Percentiles rank a stretch among this genome's conserved stretches.
Evolutionary conservation across 1,140 invertebrate species (phyloP).

Genomic region (Cataglyphis hispanica): DNA sequence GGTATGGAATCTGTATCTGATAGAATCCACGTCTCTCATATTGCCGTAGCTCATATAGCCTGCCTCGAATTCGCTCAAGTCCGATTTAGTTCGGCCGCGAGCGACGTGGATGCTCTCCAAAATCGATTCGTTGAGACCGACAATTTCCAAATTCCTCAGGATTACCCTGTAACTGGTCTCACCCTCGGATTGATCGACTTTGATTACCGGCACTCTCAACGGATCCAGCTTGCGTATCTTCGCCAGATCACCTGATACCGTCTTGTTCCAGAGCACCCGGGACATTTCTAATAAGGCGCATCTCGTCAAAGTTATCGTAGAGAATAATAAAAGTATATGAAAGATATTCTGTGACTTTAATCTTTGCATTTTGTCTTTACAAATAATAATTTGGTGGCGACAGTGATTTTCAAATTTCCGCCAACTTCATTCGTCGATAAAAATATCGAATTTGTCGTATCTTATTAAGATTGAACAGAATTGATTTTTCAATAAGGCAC

Average conservation of each 20-base stretch:
- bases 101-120: constrained; percentile 82
- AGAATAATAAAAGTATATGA: constrained; percentile 23
- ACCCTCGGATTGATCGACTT: constrained; percentile 84
- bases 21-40: constrained; percentile 79
- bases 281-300: constrained; percentile 81
- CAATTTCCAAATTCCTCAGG: constrained; percentile 80
- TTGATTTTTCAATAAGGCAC: not conserved
- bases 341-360: not conserved
- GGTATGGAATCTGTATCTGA: constrained; percentile 84
- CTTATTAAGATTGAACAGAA: not conserved
- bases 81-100: constrained; percentile 79
- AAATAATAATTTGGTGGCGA: not conserved
- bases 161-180: constrained; percentile 83
- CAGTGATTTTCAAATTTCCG: not conserved
- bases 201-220: constrained; percentile 81
- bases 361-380: constrained; percentile 5
- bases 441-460: not conserved
- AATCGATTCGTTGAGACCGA: constrained; percentile 81
- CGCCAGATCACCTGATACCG: constrained; percentile 78
- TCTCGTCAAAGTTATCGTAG: constrained; percentile 27
- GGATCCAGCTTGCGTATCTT: constrained; percentile 82
- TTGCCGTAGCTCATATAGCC: constrained; percentile 84
- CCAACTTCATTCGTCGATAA: not conserved
- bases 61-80: constrained; percentile 82
- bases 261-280: constrained; percentile 79